Conservation (phyloP, 1,140 invertebrate species). For the Ganaspis sp. region DNA sequence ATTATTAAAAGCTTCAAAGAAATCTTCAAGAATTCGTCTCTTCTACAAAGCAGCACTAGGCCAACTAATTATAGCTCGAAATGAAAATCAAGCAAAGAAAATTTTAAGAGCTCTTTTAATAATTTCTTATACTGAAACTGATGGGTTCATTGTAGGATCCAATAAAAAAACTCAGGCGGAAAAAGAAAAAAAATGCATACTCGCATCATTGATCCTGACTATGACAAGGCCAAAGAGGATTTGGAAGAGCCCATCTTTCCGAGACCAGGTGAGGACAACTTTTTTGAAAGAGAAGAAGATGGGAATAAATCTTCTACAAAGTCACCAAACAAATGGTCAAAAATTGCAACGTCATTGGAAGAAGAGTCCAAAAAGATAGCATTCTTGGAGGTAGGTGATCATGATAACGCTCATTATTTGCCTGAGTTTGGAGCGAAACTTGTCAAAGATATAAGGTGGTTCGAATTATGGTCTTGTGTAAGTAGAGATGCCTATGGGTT, state of each 20-base stretch:
- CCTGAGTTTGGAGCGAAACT: not conserved
- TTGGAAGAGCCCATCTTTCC: too few relatives aligned
- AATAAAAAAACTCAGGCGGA: not conserved
- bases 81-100: not conserved
- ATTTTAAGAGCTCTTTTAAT: not conserved
- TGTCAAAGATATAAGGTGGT: too few relatives aligned
- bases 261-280: not conserved
- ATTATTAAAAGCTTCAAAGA: not conserved
- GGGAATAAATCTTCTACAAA: too few relatives aligned
- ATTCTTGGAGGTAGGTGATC: not conserved
- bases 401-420: not conserved
- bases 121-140: not conserved
- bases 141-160: not conserved
- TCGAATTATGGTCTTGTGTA: not conserved
- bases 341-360: too few relatives aligned
- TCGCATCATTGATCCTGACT: not conserved
- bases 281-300: too few relatives aligned
- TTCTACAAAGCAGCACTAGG: slow-evolving; percentile 30
- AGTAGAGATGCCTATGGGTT: not conserved
- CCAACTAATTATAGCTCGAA: slow-evolving; percentile 9
- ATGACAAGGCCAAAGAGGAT: not conserved
- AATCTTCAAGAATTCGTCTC: not conserved
- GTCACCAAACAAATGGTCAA: too few relatives aligned
- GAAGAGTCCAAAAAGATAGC: not conserved
- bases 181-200: not conserved